These are phyloP conservation scores for Rhadina sibilatrix DNA, from an alignment of 2,113 vertebrate species.

Conservation along the genomic window DNA sequence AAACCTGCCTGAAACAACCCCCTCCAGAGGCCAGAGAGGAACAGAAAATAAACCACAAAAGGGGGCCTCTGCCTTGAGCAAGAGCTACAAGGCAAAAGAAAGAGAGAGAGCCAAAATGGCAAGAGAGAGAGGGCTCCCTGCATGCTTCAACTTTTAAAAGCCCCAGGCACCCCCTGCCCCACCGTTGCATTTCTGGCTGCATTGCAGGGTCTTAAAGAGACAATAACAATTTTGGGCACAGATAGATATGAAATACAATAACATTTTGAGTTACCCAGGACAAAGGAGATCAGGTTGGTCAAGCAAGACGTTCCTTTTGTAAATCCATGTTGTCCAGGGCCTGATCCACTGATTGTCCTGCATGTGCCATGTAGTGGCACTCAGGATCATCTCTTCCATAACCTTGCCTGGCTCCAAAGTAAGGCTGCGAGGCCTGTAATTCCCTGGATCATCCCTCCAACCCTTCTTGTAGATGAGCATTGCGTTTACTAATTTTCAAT, in stretches of 20 bases:
- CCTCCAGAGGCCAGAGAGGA: neutral
- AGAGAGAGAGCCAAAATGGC: neutral
- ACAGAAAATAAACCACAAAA: neutral
- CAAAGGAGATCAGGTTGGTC: neutral
- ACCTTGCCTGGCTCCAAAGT: accelerated
- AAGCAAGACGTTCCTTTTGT: neutral
- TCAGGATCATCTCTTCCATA: neutral
- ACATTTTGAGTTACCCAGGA: neutral
- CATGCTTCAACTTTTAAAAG: neutral
- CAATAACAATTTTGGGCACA: neutral
- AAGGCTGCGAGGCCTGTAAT: neutral
- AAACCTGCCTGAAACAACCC: neutral
- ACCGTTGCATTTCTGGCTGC: accelerated
- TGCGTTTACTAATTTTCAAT: neutral
- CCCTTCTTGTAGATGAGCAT: neutral
- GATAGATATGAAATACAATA: neutral
- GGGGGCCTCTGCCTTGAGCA: neutral
- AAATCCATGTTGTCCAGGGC: neutral
- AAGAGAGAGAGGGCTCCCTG: neutral
- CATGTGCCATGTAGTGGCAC: neutral
- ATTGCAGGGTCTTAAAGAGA: neutral
- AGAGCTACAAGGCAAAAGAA: neutral
- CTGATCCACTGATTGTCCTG: neutral
- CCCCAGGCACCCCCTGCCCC: neutral
- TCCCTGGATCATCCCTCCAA: neutral